phyloP scores from a whole-genome alignment of 2,113 vertebrate genomes.

The Machaerirhynchus nigripectus region DNA sequence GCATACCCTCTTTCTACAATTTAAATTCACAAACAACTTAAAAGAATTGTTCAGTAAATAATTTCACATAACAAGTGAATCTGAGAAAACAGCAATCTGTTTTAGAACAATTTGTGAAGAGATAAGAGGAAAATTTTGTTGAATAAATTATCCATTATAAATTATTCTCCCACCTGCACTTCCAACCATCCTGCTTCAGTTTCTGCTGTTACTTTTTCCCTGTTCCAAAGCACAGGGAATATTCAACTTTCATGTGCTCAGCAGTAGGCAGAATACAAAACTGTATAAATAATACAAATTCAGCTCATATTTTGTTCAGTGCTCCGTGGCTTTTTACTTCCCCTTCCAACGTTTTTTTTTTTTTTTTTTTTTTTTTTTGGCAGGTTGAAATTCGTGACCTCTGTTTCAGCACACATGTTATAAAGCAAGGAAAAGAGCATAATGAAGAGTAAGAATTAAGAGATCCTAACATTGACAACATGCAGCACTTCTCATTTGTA shows the following conservation, averaged over 20 bases:
- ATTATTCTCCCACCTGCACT: constrained; percentile 58
- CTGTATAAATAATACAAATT: constrained; percentile 51
- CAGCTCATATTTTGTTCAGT: constrained; percentile 11
- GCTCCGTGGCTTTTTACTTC: constrained; percentile 10
- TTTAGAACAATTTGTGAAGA: constrained; percentile 48
- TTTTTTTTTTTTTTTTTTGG: not conserved
- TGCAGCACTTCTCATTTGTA: not conserved
- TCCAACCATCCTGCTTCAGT: constrained; percentile 63
- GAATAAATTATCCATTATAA: constrained; percentile 62
- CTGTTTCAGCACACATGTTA: not conserved
- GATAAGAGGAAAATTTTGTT: constrained; percentile 51
- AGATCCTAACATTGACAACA: not conserved
- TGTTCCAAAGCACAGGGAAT: constrained; percentile 43
- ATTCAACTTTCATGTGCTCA: constrained; percentile 59
- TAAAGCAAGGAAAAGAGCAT: not conserved
- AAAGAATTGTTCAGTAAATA: constrained; percentile 64
- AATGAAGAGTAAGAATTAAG: constrained; percentile 13
- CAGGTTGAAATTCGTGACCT: not conserved
- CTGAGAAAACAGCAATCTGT: constrained; percentile 59
- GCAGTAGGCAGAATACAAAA: constrained; percentile 71
- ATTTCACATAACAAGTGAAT: constrained; percentile 62
- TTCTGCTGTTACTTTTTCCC: constrained; percentile 53
- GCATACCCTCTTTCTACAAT: not conserved
- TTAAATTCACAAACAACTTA: constrained; percentile 62
- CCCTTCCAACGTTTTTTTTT: not conserved